Evolutionary conservation across 35 echinoderm and acorn worm species (phyloP).

Genomic region (Lytechinus pictus): DNA sequence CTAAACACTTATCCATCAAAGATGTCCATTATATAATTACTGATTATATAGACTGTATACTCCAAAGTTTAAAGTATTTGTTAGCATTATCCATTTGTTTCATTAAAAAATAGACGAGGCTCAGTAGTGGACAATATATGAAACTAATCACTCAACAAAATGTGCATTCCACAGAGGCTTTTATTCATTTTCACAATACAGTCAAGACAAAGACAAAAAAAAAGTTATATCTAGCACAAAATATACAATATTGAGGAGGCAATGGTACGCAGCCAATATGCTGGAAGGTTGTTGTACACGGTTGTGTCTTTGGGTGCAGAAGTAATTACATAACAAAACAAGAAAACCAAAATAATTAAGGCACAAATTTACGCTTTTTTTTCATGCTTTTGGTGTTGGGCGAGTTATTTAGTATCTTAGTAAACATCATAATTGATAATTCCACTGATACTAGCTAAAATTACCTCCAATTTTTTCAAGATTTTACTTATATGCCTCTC

Average conservation of each 20-base stretch:
- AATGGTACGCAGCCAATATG: background rate
- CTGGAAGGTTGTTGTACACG: background rate
- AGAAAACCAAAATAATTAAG: background rate
- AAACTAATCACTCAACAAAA: background rate
- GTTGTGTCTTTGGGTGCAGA: background rate
- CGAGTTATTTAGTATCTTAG: no score
- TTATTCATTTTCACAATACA: background rate
- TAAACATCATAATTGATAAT: no score
- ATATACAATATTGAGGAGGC: background rate
- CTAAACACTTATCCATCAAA: no score
- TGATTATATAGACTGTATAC: no score
- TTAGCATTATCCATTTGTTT: no score
- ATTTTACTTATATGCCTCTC: no score
- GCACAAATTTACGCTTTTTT: background rate
- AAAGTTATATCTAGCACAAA: background rate
- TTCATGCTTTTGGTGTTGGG: no score
- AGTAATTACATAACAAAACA: background rate
- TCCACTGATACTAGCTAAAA: no score
- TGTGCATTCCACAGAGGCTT: slow-evolving; percentile 15
- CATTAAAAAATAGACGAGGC: no score
- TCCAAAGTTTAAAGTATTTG: no score
- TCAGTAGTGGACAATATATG: background rate
- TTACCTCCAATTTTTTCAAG: no score
- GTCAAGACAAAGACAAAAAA: background rate
- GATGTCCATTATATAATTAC: no score